Evolutionary conservation across 2,113 vertebrate genomes (phyloP).

Genomic region (Epinephelus lanceolatus): DNA sequence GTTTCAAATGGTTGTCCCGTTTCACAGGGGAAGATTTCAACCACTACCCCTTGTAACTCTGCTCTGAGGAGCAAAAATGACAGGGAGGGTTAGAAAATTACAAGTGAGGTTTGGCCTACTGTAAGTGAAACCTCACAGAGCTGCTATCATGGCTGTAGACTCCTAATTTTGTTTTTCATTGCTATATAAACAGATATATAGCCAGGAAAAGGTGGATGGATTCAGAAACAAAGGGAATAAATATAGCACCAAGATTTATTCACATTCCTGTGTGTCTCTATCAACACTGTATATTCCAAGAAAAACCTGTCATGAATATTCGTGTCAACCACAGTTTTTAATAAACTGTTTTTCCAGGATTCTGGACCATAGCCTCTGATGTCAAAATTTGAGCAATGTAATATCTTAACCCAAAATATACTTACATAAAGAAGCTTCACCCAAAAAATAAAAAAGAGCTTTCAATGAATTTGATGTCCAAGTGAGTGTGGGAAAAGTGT

Average conservation of each 20-base stretch:
- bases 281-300: background rate
- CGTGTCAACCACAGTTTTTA: slow-evolving; percentile 3
- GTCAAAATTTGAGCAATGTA: background rate
- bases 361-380: background rate
- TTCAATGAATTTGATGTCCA: background rate
- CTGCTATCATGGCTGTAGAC: background rate
- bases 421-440: background rate
- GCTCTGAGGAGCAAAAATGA: too few species aligned
- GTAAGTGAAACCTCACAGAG: background rate
- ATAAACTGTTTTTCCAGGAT: slow-evolving; percentile 1
- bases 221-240: background rate
- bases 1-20: too few species aligned
- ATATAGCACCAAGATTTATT: background rate
- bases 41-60: too few species aligned
- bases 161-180: background rate
- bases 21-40: too few species aligned
- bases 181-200: background rate
- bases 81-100: too few species aligned
- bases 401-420: background rate
- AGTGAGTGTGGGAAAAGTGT: slow-evolving; percentile 10
- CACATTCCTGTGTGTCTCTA: slow-evolving; percentile 11
- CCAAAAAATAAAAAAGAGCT: background rate
- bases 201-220: background rate
- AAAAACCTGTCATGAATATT: background rate
- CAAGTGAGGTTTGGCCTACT: too few species aligned